Base-by-base conservation (phyloP, 2,113 vertebrate species). In the Syrrhaptes paradoxus region DNA sequence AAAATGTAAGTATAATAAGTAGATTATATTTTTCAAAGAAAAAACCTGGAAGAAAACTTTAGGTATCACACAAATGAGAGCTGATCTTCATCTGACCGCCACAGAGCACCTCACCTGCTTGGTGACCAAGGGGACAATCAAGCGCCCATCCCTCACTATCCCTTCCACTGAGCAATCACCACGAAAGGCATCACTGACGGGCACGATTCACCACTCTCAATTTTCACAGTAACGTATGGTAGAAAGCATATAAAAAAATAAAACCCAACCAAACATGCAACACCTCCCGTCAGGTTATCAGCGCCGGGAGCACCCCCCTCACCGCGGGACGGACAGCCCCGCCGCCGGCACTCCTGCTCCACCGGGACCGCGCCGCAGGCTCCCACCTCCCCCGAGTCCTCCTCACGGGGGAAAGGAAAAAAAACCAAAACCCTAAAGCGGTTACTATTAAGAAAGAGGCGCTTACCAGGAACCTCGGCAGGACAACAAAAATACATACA, bases 71-170 rank as follows among this genome's bases (percentile, higher is more conserved):
- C 2, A 4, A 4, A 14, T 3, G 13, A 36, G 62, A 57, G 49
- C 25, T 17, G 15, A 16, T 18, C 36, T 38, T 34, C 62, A 28
- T 32, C 31, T 10, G 45, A 38, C 58, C 1, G 1, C 45, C 66
- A 8, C 65, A 3, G 38, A 83, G 11, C n/a, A 34, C 0, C 61
- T 78, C 73, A 63, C 43, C 66, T 38, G 75, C 63, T 49, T 32
- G 2, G 54, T 6, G 68, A 17, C 0, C 0, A 16, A 4, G 7
- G 14, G 49, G 22, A 29, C 13, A 32, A 6, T 2, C 13, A 17
- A 15, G 20, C 0, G 0, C 24, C 34, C 4, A 1, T 7, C 31
- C 78, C 36, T 32, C 1, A 4, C 0, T 29, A 6, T 13, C 36
- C 51, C 38, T 73, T 26, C 71, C 59, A 5, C 36, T 1, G 17